These are phyloP conservation scores for Tor tambroides DNA, from an alignment of 2,113 vertebrate genomes.

Conservation along the genomic window DNA sequence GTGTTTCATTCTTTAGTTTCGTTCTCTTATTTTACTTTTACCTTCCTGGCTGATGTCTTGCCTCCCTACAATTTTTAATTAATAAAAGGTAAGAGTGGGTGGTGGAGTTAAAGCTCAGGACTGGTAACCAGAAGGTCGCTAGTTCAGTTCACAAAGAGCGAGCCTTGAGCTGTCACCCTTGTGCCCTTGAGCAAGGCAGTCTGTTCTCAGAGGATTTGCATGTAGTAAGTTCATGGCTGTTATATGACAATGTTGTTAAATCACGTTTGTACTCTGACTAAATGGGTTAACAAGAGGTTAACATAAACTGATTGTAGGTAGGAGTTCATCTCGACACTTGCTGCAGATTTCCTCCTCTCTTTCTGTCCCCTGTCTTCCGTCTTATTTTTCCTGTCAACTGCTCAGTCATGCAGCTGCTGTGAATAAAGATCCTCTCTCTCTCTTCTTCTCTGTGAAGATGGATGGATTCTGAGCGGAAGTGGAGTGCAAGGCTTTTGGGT, in stretches of 20 bases:
- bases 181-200: background rate
- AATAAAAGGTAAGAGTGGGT: background rate
- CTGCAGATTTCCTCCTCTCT: background rate
- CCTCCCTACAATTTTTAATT: background rate
- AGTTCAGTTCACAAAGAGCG: background rate
- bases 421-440: background rate
- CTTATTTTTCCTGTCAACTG: background rate
- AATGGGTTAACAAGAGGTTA: background rate
- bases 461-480: background rate
- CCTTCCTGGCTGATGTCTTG: background rate
- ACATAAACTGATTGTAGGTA: no score
- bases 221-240: background rate
- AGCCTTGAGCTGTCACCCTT: background rate
- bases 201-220: background rate
- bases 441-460: constrained; percentile 9
- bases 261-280: background rate
- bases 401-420: background rate
- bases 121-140: background rate
- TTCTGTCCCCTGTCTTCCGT: background rate
- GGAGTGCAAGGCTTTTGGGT: constrained; percentile 29
- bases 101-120: background rate
- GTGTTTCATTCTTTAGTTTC: no score
- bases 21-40: no score
- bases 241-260: background rate
- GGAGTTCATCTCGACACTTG: background rate